These are phyloP conservation scores for Pangasianodon hypophthalmus DNA, from an alignment of 2,113 vertebrate genomes.

Conservation along the genomic window DNA sequence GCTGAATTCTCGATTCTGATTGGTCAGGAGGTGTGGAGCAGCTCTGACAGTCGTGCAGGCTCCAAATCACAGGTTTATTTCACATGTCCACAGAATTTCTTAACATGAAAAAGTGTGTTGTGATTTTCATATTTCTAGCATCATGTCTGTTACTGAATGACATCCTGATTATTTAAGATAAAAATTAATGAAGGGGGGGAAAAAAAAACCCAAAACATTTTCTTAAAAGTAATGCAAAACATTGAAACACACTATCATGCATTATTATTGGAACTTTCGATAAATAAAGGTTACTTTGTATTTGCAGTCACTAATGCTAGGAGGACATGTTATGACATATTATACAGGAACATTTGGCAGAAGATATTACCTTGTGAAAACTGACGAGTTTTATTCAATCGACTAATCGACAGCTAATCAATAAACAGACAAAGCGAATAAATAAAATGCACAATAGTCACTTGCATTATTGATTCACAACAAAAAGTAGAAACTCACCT, in stretches of 20 bases:
- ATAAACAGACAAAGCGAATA: neutral
- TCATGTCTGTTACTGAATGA: neutral
- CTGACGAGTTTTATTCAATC: neutral
- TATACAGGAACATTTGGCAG: neutral
- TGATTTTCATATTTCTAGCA: neutral
- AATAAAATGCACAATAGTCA: neutral
- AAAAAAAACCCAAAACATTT: neutral
- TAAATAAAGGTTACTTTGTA: neutral
- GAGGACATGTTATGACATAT: neutral
- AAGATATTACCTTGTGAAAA: neutral
- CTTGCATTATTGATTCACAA: neutral
- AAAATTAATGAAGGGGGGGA: too few relatives aligned
- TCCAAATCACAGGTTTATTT: neutral
- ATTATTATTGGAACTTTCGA: neutral
- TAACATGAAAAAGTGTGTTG: neutral
- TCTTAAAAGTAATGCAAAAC: neutral
- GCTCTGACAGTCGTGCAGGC: too few relatives aligned
- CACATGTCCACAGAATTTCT: neutral
- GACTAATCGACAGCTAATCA: neutral
- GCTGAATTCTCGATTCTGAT: neutral
- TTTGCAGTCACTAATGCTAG: neutral
- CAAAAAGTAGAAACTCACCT: slow-evolving; percentile 73
- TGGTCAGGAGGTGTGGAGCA: neutral
- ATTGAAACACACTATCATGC: too few relatives aligned
- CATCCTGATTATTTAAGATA: too few relatives aligned